Conservation (phyloP, 1,140 invertebrate genomes). For the Anagrus nilaparvatae region DNA sequence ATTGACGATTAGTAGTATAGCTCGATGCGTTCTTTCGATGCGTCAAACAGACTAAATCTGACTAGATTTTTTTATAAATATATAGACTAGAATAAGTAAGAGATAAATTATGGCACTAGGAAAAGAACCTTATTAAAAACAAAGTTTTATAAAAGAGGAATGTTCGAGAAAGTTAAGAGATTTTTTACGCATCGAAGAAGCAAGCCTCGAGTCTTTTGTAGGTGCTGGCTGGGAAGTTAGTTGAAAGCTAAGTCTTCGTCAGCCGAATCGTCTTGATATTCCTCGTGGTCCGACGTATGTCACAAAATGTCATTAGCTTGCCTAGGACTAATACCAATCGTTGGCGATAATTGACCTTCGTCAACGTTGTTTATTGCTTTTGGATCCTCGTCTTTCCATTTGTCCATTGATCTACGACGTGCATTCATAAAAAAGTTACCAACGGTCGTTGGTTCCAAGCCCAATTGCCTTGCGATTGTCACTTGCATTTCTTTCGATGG, state of each 20-base stretch:
- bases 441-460: slow-evolving; percentile 95
- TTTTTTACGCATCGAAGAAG: background rate
- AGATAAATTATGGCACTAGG: too few species aligned
- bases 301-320: slow-evolving; percentile 42
- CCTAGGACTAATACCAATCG: slow-evolving; percentile 39
- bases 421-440: slow-evolving; percentile 99
- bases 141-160: background rate
- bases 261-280: slow-evolving; percentile 41
- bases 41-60: too few species aligned
- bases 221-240: too few species aligned
- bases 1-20: too few species aligned
- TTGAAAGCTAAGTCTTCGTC: slow-evolving; percentile 41
- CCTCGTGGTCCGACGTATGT: slow-evolving; percentile 45
- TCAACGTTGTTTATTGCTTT: slow-evolving; percentile 31
- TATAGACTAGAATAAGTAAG: too few species aligned
- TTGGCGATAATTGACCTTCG: slow-evolving; percentile 39
- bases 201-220: slow-evolving; percentile 2
- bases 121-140: too few species aligned
- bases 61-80: too few species aligned
- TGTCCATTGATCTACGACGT: slow-evolving; percentile 92
- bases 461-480: slow-evolving; percentile 94
- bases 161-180: background rate
- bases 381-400: slow-evolving; percentile 90
- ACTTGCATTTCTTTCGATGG: slow-evolving; percentile 99
- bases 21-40: too few species aligned